These are phyloP conservation scores for Panulirus ornatus DNA, from an alignment of 1,140 invertebrate genomes.

Conservation along the genomic window DNA sequence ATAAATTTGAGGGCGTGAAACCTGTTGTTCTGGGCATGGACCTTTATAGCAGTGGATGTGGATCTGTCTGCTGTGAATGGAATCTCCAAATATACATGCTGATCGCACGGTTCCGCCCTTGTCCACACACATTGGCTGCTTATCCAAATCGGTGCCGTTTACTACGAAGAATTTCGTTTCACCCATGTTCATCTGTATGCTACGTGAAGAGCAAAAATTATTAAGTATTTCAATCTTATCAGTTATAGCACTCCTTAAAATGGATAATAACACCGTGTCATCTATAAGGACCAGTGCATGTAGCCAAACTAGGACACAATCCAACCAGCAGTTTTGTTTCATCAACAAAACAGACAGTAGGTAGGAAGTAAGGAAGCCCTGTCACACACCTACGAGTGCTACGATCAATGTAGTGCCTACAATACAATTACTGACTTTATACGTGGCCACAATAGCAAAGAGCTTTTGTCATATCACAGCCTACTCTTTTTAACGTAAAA, in stretches of 20 bases:
- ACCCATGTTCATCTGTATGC: background rate
- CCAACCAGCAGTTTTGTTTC: background rate
- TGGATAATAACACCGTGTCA: background rate
- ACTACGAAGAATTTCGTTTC: background rate
- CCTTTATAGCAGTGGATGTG: too few relatives aligned
- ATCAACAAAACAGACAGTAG: background rate
- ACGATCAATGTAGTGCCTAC: too few relatives aligned
- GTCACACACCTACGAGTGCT: conserved; percentile 33
- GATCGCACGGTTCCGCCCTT: too few relatives aligned
- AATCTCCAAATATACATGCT: too few relatives aligned
- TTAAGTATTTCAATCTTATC: background rate
- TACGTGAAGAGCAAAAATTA: background rate
- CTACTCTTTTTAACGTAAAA: background rate
- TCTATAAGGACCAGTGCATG: conserved; percentile 15
- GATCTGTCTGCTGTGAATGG: too few relatives aligned
- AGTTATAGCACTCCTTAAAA: background rate
- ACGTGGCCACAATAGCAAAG: background rate
- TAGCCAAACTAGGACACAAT: background rate
- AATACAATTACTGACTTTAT: background rate
- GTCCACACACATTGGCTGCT: too few relatives aligned
- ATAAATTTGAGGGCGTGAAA: too few relatives aligned
- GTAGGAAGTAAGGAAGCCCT: background rate
- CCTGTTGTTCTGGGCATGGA: too few relatives aligned
- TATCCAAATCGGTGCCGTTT: background rate
- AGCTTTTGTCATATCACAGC: conserved; percentile 5